These are phyloP conservation scores for Brachionus manjavacas DNA, from an alignment of 1,140 invertebrate genomes.

Conservation along the genomic window DNA sequence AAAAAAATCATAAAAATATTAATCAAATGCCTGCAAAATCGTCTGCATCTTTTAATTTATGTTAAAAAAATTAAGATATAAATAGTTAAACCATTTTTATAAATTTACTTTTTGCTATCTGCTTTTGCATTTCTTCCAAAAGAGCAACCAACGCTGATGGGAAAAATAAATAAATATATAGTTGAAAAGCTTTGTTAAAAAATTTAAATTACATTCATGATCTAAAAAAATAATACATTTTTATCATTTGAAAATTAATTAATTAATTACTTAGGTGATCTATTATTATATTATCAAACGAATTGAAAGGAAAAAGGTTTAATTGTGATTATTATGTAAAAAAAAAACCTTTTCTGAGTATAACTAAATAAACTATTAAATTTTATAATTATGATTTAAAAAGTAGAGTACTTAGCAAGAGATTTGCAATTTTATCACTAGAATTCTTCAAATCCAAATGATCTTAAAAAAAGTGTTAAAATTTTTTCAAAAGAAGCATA, in stretches of 20 bases:
- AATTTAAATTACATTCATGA: background rate
- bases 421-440: background rate
- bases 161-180: background rate
- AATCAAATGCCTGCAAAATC: background rate
- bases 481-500: background rate
- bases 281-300: background rate
- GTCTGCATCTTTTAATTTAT: background rate
- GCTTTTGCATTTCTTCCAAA: background rate
- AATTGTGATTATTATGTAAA: background rate
- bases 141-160: background rate
- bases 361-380: background rate
- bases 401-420: background rate
- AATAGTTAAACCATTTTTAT: background rate
- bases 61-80: background rate
- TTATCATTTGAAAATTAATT: background rate
- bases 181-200: background rate
- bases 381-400: background rate
- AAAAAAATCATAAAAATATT: background rate
- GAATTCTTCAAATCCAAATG: background rate
- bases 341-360: background rate
- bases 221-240: background rate
- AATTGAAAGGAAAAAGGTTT: background rate
- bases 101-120: background rate
- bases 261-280: background rate
- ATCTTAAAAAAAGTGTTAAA: background rate